Base-by-base conservation (phyloP, 1,140 invertebrate genomes). In the Zaprionus ghesquierei region DNA sequence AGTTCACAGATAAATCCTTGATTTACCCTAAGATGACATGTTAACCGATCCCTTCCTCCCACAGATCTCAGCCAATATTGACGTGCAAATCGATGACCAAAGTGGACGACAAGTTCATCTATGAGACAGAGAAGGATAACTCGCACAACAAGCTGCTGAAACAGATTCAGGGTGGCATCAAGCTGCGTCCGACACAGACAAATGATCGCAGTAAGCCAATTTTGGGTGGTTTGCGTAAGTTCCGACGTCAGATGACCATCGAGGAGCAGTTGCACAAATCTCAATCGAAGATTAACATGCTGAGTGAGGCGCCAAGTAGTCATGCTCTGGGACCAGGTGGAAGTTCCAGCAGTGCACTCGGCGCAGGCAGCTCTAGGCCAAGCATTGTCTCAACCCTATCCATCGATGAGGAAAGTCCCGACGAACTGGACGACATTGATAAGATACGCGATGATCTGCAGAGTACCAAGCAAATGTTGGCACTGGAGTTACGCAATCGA, bases 371-470 rank as follows among this genome's bases (percentile, higher is more conserved):
- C 15, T 92, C 82, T 0, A 75, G 81, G n/a, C 70, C 75, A 13
- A 84, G 89, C 70, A 91, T 91, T 44, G 86, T 81, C 0, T 86
- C 90, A 0, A 51, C 82, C 0, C 72, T 91, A 55, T 90, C 87
- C n/a, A 91, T 89, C 6, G 90, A 92, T 27, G 90, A 92, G 69
- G 94, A 94, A 53, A 95, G 96, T 79, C 94, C 95, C 20, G 96
- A 97, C 84, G 96, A 97, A 77, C 94, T 97, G 94, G 97, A 98
- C 72, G 97, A 98, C 77, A 97, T 97, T 77, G 97, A 98, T 81
- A 96, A 96, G 89, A 95, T 97, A n/a, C 94, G 97, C 66, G 97
- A 98, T 80, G 97, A 98, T 92, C 93, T 98, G 35, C 97, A 98
- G 90, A 97, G 96, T 62, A 97, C 96, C 2, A 98, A 98, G 92